phyloP scores from a whole-genome alignment of 2,888 invertebrate genomes.

The Diogma glabrata region DNA sequence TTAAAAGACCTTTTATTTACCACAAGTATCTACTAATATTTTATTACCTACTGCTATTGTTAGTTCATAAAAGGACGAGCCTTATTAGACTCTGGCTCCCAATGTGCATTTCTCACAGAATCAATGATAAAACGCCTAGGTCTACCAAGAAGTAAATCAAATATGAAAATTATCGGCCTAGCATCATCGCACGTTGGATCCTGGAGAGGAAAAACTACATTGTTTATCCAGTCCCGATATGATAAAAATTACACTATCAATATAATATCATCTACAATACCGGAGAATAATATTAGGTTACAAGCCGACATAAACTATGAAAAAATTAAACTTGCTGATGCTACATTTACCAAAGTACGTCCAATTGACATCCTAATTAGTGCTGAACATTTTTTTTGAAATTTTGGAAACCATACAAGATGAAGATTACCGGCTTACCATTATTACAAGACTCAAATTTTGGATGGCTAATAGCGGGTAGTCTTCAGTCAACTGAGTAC shows the following conservation, averaged over 20 bases:
- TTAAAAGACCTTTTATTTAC: too few species aligned
- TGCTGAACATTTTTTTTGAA: neutral
- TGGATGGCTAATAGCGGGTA: neutral
- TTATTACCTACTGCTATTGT: too few species aligned
- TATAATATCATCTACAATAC: neutral
- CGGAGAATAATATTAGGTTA: neutral
- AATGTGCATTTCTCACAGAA: neutral
- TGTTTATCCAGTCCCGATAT: too few species aligned
- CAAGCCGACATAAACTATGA: neutral
- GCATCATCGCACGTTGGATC: neutral
- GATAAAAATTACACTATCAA: too few species aligned
- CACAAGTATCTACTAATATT: too few species aligned
- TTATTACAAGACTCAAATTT: neutral
- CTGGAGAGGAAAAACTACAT: neutral
- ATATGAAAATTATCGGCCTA: neutral
- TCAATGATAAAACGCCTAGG: neutral
- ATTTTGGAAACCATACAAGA: too few species aligned
- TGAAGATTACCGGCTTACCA: neutral
- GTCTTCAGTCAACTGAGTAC: too few species aligned
- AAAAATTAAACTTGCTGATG: too few species aligned
- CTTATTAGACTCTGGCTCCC: too few species aligned
- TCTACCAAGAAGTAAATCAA: neutral
- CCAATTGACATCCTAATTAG: neutral
- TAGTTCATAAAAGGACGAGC: too few species aligned
- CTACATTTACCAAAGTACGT: neutral